Evolutionary conservation across 2,797 vertebrate species (phyloP), one percentile per base, ranked within the genome.

Genomic region (Epinephelus malabaricus): DNA sequence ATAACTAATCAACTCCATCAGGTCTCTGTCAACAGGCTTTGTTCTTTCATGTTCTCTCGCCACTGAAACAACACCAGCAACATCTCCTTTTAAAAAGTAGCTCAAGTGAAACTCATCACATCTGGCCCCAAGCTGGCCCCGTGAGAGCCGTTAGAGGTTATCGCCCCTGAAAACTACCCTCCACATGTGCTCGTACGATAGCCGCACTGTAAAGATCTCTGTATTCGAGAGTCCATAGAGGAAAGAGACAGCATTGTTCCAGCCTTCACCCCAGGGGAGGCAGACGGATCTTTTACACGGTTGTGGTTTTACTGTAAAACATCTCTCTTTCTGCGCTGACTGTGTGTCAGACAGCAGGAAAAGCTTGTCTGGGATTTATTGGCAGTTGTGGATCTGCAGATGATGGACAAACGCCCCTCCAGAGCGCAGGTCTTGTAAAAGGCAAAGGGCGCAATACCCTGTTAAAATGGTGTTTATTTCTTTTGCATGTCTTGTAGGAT

Each of bases 261-360:
- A 82, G 76, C 72, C 55, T 30, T 60, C 70, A 21, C 79, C 87
- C 86, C 81, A 6, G 69, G 83, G 91, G 84, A 88, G 78, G 45
- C 62, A 2, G 19, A 56, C 73, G 74, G 84, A 92, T 91, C 86
- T 87, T 90, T 94, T 91, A 93, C 90, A 92, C 17, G 75, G 30
- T 83, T 81, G 86, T 81, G 89, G 88, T 91, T 93, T 93, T 76
- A 85, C 91, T 88, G 91, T 93, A 90, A 92, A 90, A 91, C 87
- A 89, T 89, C 86, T 86, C 83, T 83, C 76, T 88, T 82, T 84
- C 88, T 81, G 79, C 19, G 1, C 78, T 21, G 73, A 79, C 85
- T 73, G 80, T 23, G 30, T 88, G 92, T 94, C 88, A 86, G 89
- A 86, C 89, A 87, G 89, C 88, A 91, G 91, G 90, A 92, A 93